Conservation (phyloP, 2,113 vertebrate species). For the Pandion haliaetus region DNA sequence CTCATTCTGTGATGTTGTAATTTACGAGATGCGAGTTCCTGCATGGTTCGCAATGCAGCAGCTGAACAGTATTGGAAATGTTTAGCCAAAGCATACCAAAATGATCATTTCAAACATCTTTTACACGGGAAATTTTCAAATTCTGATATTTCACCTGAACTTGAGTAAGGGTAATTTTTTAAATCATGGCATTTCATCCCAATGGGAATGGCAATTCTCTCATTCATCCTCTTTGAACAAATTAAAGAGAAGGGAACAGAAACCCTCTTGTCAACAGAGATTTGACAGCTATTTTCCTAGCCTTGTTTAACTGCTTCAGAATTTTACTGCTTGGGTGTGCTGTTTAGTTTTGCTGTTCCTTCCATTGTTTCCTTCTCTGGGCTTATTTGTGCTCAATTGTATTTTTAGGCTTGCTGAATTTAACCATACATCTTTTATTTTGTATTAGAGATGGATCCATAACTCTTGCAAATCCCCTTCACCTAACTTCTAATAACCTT, state of each 20-base stretch:
- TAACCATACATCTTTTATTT: background rate
- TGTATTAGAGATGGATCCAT: background rate
- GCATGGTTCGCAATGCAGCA: background rate
- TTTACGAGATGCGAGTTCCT: background rate
- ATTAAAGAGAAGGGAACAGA: background rate
- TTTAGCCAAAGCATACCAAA: background rate
- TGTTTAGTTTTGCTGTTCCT: background rate
- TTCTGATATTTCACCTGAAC: background rate
- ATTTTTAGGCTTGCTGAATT: background rate
- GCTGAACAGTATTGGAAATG: background rate
- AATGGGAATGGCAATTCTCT: background rate
- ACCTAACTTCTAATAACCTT: background rate
- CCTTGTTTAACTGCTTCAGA: background rate
- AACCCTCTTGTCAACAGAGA: background rate
- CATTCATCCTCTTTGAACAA: background rate
- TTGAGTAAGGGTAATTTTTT: background rate
- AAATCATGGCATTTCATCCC: background rate
- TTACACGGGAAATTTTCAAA: background rate
- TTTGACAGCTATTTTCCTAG: background rate
- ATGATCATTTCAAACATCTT: background rate
- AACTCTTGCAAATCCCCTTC: background rate
- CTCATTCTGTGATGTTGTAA: background rate
- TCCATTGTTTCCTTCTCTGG: background rate
- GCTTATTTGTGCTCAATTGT: background rate
- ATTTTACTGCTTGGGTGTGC: background rate